Evolutionary conservation across 2,113 vertebrate genomes (phyloP).

Genomic region (Bombycilla garrulus): DNA sequence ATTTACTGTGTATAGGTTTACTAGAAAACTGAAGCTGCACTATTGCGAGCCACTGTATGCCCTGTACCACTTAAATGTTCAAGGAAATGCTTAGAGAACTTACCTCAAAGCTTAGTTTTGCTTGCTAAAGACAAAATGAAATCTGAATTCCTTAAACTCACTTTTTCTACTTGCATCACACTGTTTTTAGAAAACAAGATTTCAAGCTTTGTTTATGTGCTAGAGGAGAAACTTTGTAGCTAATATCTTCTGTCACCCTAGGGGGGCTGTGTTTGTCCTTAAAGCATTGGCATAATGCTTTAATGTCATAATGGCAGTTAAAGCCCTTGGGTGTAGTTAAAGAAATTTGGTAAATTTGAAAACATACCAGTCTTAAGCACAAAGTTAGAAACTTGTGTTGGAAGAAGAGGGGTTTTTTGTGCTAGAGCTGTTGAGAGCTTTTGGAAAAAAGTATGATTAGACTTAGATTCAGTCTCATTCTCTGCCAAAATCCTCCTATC

Average conservation of each 20-base stretch:
- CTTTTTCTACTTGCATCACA: background rate
- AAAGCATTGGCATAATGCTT: background rate
- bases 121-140: background rate
- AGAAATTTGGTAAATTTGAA: background rate
- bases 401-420: background rate
- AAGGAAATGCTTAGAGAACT: background rate
- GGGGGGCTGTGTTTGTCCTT: background rate
- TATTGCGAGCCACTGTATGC: background rate
- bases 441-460: background rate
- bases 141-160: background rate
- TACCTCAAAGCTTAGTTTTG: background rate
- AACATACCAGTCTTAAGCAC: background rate
- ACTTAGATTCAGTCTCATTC: background rate
- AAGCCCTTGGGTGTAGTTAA: background rate
- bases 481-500: background rate
- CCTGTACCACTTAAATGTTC: background rate
- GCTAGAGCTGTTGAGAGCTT: background rate
- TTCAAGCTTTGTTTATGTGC: background rate
- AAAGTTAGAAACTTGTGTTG: background rate
- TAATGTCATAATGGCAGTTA: background rate
- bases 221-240: background rate
- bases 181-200: background rate
- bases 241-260: background rate
- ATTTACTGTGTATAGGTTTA: background rate
- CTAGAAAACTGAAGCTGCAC: background rate